phyloP scores from a whole-genome alignment of 1,140 invertebrate species.

The Pemphigus obesinymphae region DNA sequence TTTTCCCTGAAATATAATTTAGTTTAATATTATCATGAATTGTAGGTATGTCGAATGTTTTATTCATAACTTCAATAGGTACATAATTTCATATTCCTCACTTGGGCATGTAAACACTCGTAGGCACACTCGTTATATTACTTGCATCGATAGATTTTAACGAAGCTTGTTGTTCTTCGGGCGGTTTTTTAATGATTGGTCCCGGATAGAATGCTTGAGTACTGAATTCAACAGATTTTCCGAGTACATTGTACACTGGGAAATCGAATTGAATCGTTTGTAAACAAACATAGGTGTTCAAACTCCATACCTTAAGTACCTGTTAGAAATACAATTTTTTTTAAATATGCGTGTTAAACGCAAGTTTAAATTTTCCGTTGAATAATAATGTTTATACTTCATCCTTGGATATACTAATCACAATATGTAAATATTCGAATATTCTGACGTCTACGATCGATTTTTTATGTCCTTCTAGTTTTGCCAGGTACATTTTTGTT shows the following conservation, averaged over 20 bases:
- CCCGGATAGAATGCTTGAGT: slow-evolving; percentile 54
- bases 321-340: slow-evolving; percentile 45
- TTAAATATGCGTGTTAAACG: background rate
- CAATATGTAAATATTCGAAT: slow-evolving; percentile 50
- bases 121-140: slow-evolving; percentile 23
- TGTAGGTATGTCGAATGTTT: too few relatives aligned
- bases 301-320: slow-evolving; percentile 56
- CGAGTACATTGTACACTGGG: slow-evolving; percentile 54
- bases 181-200: slow-evolving; percentile 47
- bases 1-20: slow-evolving; percentile 11
- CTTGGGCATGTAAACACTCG: slow-evolving; percentile 19
- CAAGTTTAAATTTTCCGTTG: too few relatives aligned
- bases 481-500: slow-evolving; percentile 47
- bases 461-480: slow-evolving; percentile 49
- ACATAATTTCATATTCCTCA: background rate
- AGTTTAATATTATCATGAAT: background rate
- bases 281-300: slow-evolving; percentile 54
- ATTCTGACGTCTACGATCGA: slow-evolving; percentile 53
- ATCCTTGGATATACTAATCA: slow-evolving; percentile 53
- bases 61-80: background rate
- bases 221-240: slow-evolving; percentile 53
- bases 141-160: slow-evolving; percentile 24
- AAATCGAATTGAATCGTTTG: slow-evolving; percentile 55
- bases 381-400: slow-evolving; percentile 51
- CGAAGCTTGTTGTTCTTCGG: slow-evolving; percentile 34